phyloP scores from a whole-genome alignment of 2,113 vertebrate genomes.

The Oplegnathus fasciatus region DNA sequence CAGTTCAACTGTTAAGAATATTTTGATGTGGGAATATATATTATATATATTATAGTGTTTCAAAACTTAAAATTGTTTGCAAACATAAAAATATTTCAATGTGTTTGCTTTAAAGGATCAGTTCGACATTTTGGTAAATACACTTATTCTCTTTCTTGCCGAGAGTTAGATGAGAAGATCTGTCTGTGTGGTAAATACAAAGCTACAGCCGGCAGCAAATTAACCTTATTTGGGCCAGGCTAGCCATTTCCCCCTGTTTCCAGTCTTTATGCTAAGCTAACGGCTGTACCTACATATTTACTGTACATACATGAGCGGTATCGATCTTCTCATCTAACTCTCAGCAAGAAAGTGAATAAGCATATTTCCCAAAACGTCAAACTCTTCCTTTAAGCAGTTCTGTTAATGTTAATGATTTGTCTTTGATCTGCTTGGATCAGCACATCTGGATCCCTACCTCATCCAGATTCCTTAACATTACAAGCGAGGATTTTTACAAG shows the following conservation, averaged over 20 bases:
- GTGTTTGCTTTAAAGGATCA: neutral
- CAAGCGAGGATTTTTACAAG: neutral
- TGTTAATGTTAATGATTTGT: neutral
- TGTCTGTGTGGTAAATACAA: neutral
- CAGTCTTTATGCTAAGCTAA: neutral
- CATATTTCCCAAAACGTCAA: neutral
- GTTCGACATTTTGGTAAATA: neutral
- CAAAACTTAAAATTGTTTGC: neutral
- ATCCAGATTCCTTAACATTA: constrained; percentile 15
- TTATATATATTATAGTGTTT: neutral
- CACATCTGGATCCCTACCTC: neutral
- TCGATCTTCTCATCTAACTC: neutral
- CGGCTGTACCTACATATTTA: neutral
- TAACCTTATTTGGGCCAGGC: neutral
- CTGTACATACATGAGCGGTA: neutral
- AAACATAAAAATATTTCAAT: neutral
- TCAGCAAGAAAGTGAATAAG: neutral
- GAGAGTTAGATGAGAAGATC: too few species aligned
- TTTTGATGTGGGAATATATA: too few species aligned
- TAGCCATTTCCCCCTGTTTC: neutral
- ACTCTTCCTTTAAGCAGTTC: neutral
- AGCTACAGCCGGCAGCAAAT: neutral
- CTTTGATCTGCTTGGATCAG: neutral
- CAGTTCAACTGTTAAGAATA: neutral
- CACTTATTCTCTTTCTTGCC: too few species aligned